Percentiles rank a stretch among this genome's conserved stretches.
These are phyloP conservation scores for Yponomeuta sedellus DNA, from an alignment of 2,888 invertebrate species.

Conservation along the genomic window DNA sequence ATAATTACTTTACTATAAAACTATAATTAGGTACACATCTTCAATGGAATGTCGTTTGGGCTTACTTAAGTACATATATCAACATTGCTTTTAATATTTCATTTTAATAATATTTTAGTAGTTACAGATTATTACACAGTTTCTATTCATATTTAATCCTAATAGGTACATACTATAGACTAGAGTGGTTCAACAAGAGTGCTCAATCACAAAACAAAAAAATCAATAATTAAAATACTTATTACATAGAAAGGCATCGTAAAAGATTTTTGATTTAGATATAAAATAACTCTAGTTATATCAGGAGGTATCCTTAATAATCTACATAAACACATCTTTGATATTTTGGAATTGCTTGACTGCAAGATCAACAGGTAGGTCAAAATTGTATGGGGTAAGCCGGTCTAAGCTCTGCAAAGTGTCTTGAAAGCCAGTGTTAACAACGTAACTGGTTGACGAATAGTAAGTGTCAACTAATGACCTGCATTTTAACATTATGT, in stretches of 20 bases:
- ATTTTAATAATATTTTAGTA: background rate
- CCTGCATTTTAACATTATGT: constrained; percentile 92
- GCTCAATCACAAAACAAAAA: constrained; percentile 11
- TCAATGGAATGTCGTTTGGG: background rate
- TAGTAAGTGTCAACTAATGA: constrained; percentile 87
- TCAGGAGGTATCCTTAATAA: constrained; percentile 30
- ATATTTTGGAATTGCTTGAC: constrained; percentile 98
- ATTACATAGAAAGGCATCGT: constrained; percentile 40
- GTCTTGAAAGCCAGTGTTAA: constrained; percentile 98
- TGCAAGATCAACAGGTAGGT: constrained; percentile 96
- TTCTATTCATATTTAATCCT: background rate
- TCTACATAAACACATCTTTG: constrained; percentile 93
- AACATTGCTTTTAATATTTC: background rate
- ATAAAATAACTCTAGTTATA: constrained; percentile 30
- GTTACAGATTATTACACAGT: background rate
- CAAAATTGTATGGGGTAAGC: constrained; percentile 89
- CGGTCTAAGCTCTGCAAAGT: constrained; percentile 92
- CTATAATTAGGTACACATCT: background rate
- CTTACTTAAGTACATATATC: background rate
- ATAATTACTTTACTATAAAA: too few relatives aligned
- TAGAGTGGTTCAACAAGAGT: constrained; percentile 25
- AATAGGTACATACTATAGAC: constrained; percentile 19
- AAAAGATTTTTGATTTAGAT: constrained; percentile 33
- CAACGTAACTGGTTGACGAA: constrained; percentile 95
- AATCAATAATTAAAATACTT: constrained; percentile 3